Evolutionary conservation across 2,888 invertebrate genomes (phyloP).

Genomic region (Leptopilina syphax): DNA sequence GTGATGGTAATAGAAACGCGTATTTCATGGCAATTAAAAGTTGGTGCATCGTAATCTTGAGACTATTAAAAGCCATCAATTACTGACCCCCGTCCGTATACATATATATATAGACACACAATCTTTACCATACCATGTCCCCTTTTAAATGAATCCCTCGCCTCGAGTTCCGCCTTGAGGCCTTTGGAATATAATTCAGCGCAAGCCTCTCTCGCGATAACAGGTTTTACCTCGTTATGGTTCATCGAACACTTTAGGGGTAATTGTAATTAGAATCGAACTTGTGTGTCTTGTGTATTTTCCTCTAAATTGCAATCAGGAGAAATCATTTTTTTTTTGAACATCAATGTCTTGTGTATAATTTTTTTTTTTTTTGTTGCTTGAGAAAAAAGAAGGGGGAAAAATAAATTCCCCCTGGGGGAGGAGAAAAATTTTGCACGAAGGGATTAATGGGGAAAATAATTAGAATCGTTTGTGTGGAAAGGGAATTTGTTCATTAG

Average conservation of each 20-base stretch:
- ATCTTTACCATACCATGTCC: conserved; percentile 46
- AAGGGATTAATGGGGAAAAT: too few species aligned
- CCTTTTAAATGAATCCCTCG: conserved; percentile 44
- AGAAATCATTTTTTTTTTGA: too few species aligned
- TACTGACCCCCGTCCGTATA: conserved; percentile 44
- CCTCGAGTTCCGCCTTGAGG: conserved; percentile 52
- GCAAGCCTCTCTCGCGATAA: conserved; percentile 55
- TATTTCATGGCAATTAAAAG: conserved; percentile 45
- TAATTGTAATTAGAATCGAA: conserved; percentile 37
- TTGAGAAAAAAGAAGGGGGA: too few species aligned
- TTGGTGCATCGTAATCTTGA: conserved; percentile 42
- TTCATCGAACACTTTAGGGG: conserved; percentile 40
- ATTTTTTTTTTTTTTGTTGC: too few species aligned
- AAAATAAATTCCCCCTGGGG: too few species aligned
- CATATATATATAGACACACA: not conserved
- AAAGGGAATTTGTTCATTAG: too few species aligned
- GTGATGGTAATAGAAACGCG: conserved; percentile 30
- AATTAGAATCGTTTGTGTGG: too few species aligned
- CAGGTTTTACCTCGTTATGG: conserved; percentile 52
- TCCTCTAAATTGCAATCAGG: too few species aligned
- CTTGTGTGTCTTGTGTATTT: not conserved
- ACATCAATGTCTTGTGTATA: too few species aligned
- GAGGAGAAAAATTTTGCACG: too few species aligned
- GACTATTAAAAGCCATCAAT: conserved; percentile 49
- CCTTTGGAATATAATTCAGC: conserved; percentile 55